Evolutionary conservation across 2,797 vertebrate species (phyloP).

Genomic region (Perodicticus potto): DNA sequence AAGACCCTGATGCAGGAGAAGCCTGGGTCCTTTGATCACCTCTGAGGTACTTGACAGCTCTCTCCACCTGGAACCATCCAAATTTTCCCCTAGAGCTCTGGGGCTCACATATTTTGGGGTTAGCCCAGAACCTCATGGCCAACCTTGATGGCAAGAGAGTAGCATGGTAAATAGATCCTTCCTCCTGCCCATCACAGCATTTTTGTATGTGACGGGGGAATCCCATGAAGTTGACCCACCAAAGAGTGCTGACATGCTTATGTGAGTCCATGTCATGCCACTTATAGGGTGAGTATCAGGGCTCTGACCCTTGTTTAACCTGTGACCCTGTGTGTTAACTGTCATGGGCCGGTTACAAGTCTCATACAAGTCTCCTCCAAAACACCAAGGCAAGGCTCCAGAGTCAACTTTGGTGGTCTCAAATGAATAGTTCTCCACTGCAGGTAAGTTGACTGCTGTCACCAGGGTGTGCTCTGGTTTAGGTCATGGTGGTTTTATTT

Average conservation of each 20-base stretch:
- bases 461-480: background rate
- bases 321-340: background rate
- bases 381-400: background rate
- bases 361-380: background rate
- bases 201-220: background rate
- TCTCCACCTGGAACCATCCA: background rate
- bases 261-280: background rate
- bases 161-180: background rate
- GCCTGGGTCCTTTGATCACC: background rate
- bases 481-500: conserved; percentile 34
- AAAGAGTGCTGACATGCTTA: background rate
- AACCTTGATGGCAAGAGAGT: background rate
- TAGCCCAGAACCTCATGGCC: background rate
- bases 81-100: background rate
- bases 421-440: background rate
- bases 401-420: background rate
- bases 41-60: background rate
- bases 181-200: background rate
- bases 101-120: background rate
- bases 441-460: background rate
- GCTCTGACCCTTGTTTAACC: background rate
- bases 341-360: background rate
- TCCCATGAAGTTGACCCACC: background rate
- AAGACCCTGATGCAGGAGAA: background rate
- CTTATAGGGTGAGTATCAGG: background rate